Base-by-base conservation (phyloP, 1,140 invertebrate genomes). In the Atopsyche davidsoni region DNA sequence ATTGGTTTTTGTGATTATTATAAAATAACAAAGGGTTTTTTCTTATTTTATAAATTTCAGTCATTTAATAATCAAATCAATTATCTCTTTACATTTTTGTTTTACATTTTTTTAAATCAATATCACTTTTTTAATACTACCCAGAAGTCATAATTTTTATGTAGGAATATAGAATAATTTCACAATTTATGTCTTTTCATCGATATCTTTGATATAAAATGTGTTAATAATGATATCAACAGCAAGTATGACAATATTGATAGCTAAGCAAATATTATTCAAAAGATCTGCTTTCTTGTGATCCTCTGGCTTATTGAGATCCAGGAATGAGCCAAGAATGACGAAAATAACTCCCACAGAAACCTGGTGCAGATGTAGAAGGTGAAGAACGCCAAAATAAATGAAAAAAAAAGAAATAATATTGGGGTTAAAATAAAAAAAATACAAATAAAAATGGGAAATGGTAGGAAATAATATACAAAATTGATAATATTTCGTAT, bases 231-330 rank as follows among this genome's bases (percentile, higher is more conserved):
- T 58, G 16, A 81, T 62, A 59, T 82, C 83, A 3, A 81, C 55
- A 11, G 75, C 75, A 18, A 82, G 76, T 41, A 79, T 75, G 24
- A 81, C 25, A 9, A 79, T 63, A 69, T 82, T 82, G 48, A 80
- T 62, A 11, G 68, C 67, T 46, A 82, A 62, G 53, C 73, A 73
- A 13, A 76, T 62, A 59, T 85, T 81, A 61, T 84, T 84, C 50
- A 79, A 68, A 45, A 75, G 64, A 56, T 82, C 76, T 0, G 81
- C 80, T 53, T 67, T 73, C 14, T 69, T 68, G 36, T 79, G 78
- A 51, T 83, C 71, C 16, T 72, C 62, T 46, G 73, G 65, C 40
- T 78, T 76, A 64, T 83, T 84, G 50, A 84, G 78, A 64, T 83
- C 76, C 52, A 77, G 71, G 47, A 69, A 70, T 10, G 74, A 69